A percentile compares a stretch with the other conserved stretches of the same genome.
Evolutionary conservation across 2,888 invertebrate species (phyloP).

Genomic region (Thymelicus lineola): DNA sequence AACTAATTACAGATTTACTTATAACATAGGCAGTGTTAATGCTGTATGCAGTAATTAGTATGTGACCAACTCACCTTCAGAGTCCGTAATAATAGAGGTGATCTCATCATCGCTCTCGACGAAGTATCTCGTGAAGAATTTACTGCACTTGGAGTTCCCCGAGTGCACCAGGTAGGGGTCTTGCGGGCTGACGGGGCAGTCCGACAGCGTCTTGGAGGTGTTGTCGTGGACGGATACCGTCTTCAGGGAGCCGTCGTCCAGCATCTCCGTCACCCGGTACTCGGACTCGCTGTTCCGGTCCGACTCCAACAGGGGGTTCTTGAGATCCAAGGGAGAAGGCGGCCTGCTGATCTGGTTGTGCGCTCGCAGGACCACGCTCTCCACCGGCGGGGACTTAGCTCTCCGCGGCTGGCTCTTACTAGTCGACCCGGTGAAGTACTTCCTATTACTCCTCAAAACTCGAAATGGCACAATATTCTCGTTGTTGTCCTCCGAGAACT

Average conservation of each 20-base stretch:
- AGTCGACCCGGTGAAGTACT: constrained; percentile 76
- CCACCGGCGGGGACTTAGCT: constrained; percentile 75
- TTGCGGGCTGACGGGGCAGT: constrained; percentile 74
- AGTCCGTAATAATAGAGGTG: constrained; percentile 89
- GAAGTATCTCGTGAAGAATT: constrained; percentile 88
- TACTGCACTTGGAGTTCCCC: constrained; percentile 86
- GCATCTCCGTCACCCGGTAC: constrained; percentile 79
- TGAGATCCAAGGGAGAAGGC: constrained; percentile 64
- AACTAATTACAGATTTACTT: too few species aligned
- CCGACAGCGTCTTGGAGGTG: constrained; percentile 79
- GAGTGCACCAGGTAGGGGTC: constrained; percentile 82
- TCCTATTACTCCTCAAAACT: constrained; percentile 84
- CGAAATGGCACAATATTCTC: constrained; percentile 88
- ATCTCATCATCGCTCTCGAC: constrained; percentile 90
- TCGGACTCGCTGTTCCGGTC: constrained; percentile 78
- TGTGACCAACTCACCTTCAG: constrained; percentile 83
- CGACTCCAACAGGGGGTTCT: constrained; percentile 64
- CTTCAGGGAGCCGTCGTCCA: constrained; percentile 80
- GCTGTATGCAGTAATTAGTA: not conserved
- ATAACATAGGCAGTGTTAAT: too few species aligned
- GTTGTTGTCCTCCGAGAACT: constrained; percentile 92
- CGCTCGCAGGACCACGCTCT: constrained; percentile 73
- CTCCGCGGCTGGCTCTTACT: constrained; percentile 62
- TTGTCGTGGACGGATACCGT: constrained; percentile 80
- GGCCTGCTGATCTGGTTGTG: constrained; percentile 78